Evolutionary conservation across 2,797 vertebrate genomes (phyloP).

Genomic region (Arctocebus calabarensis): DNA sequence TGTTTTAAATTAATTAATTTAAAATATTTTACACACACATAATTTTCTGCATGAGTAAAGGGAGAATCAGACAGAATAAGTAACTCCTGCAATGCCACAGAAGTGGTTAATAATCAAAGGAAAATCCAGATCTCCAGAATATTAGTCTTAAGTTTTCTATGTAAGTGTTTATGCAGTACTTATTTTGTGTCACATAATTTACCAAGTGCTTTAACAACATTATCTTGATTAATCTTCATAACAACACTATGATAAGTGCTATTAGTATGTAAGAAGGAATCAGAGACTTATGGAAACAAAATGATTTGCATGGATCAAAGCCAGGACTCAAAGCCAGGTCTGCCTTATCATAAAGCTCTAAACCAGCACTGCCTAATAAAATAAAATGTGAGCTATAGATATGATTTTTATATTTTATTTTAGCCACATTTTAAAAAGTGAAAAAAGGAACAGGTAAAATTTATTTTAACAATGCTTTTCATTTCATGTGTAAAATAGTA

Average conservation of each 20-base stretch:
- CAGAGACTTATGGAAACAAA: conserved; percentile 33
- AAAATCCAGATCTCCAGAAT: background rate
- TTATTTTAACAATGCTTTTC: conserved; percentile 25
- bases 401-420: conserved; percentile 11
- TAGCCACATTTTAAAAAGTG: background rate
- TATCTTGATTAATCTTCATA: conserved; percentile 41
- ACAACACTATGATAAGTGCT: background rate
- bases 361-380: background rate
- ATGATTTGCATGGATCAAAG: background rate
- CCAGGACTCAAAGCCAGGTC: background rate
- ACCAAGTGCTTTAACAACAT: background rate
- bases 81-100: background rate
- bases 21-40: background rate
- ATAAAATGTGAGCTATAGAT: background rate
- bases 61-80: background rate
- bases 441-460: background rate
- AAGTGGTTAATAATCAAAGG: background rate
- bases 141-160: conserved; percentile 24
- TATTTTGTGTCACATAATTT: conserved; percentile 27
- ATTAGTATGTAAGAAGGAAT: background rate
- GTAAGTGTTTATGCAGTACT: conserved; percentile 2
- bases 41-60: background rate
- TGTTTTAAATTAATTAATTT: conserved; percentile 33
- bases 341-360: conserved; percentile 28
- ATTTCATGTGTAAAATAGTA: conserved; percentile 45